phyloP scores from a whole-genome alignment of 2,797 vertebrate species.

The Craterocephalus amniculus region DNA sequence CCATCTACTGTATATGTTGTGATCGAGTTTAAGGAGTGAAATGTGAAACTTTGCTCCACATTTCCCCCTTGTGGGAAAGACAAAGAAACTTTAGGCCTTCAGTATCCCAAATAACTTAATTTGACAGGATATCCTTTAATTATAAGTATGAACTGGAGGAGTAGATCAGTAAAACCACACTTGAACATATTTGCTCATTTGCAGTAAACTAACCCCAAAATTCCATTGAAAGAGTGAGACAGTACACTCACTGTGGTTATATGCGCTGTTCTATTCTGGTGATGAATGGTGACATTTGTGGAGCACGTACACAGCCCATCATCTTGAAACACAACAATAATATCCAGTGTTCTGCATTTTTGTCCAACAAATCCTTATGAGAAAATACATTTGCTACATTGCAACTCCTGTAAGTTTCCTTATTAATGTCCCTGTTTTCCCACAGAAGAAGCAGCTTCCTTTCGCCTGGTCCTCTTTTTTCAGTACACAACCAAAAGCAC shows the following conservation, averaged over 20 bases:
- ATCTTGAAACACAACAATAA: slow-evolving; percentile 66
- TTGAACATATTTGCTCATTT: not conserved
- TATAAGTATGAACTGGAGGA: not conserved
- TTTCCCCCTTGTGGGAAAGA: not conserved
- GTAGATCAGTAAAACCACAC: not conserved
- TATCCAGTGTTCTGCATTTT: slow-evolving; percentile 66
- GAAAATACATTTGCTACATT: slow-evolving; percentile 36
- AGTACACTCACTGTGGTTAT: slow-evolving; percentile 25
- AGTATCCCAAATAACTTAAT: not conserved
- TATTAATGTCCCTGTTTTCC: slow-evolving; percentile 11
- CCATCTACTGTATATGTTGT: not conserved
- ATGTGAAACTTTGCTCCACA: not conserved
- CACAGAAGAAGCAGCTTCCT: slow-evolving; percentile 17
- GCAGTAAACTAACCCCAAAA: slow-evolving; percentile 12
- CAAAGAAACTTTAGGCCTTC: not conserved
- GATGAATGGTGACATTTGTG: slow-evolving; percentile 77
- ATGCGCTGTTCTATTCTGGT: slow-evolving; percentile 52
- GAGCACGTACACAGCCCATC: slow-evolving; percentile 49
- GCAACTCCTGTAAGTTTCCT: slow-evolving; percentile 16
- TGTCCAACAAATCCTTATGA: slow-evolving; percentile 33
- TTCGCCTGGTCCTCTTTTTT: not conserved
- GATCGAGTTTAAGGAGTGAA: not conserved
- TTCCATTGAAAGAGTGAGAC: slow-evolving; percentile 16
- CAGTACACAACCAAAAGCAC: not conserved
- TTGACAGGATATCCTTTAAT: not conserved